These are phyloP conservation scores for Thalassoma bifasciatum DNA, from an alignment of 2,113 vertebrate species.

Conservation along the genomic window DNA sequence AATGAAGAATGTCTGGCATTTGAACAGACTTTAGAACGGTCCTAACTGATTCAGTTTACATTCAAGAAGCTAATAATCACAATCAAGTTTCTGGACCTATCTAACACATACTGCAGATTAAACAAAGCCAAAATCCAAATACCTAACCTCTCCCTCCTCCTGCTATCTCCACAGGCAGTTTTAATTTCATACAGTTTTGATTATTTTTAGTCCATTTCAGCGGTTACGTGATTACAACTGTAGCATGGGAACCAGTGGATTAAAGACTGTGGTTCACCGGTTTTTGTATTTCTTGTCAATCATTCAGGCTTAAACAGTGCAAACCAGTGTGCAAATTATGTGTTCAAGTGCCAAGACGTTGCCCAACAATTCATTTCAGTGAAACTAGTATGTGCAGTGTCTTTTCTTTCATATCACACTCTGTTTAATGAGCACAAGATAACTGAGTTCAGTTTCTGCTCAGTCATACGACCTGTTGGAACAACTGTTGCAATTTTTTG, in stretches of 20 bases:
- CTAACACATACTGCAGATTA: slow-evolving; percentile 17
- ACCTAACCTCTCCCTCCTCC: background rate
- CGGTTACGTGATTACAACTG: background rate
- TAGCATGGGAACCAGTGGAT: slow-evolving; percentile 6
- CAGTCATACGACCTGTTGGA: slow-evolving; percentile 1
- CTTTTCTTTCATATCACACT: background rate
- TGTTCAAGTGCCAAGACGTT: slow-evolving; percentile 20
- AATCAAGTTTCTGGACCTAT: background rate
- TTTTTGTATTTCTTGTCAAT: background rate
- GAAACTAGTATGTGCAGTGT: slow-evolving; percentile 20
- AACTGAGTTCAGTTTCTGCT: slow-evolving; percentile 9
- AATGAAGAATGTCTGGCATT: background rate
- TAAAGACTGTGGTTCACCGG: background rate
- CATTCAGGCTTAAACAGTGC: background rate
- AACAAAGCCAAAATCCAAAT: background rate
- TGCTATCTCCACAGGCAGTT: background rate
- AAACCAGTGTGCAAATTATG: background rate
- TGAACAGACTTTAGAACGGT: slow-evolving; percentile 2
- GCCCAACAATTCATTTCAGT: background rate
- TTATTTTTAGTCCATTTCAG: background rate
- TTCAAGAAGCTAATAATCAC: slow-evolving; percentile 52
- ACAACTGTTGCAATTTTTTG: slow-evolving; percentile 1
- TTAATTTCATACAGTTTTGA: background rate
- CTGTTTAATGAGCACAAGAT: slow-evolving; percentile 22
- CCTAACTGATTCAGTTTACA: slow-evolving; percentile 43